Evolutionary conservation across 2,888 invertebrate genomes (phyloP).

Genomic region (Zonitis immaculata): DNA sequence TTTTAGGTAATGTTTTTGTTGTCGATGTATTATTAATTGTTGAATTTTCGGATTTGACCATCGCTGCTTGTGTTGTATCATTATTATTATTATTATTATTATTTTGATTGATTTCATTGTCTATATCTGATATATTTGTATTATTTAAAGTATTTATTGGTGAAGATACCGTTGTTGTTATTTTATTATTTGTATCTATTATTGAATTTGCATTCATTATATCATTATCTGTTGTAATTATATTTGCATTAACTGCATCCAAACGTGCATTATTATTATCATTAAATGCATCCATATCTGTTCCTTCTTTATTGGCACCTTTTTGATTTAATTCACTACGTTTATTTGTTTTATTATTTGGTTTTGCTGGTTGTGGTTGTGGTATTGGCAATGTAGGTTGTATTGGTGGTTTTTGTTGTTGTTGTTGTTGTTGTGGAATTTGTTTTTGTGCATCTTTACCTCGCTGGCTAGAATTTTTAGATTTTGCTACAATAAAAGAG

Average conservation of each 20-base stretch:
- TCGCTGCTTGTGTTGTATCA: slow-evolving; percentile 1
- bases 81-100: slow-evolving; percentile 14
- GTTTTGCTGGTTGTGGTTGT: slow-evolving; percentile 48
- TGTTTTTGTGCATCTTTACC: slow-evolving; percentile 33
- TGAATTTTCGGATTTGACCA: too few relatives aligned
- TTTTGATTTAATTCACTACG: slow-evolving; percentile 54
- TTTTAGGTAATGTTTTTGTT: slow-evolving; percentile 27
- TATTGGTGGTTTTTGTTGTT: slow-evolving; percentile 19
- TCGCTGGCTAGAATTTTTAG: slow-evolving; percentile 38
- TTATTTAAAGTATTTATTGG: not conserved
- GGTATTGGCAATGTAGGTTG: slow-evolving; percentile 32
- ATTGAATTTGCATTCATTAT: slow-evolving; percentile 33
- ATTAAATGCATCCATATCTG: slow-evolving; percentile 58
- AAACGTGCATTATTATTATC: slow-evolving; percentile 33
- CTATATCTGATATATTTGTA: not conserved
- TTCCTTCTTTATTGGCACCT: slow-evolving; percentile 57
- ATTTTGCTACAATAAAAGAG: slow-evolving; percentile 40
- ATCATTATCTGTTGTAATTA: slow-evolving; percentile 20
- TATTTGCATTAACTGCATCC: slow-evolving; percentile 23
- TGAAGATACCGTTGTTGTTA: slow-evolving; percentile 8
- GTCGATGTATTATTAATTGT: slow-evolving; percentile 27
- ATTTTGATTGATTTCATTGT: not conserved
- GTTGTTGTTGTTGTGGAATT: slow-evolving; percentile 17
- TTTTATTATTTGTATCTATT: not conserved
- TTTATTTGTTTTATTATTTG: slow-evolving; percentile 52